Conservation (phyloP, 2,113 vertebrate species). For the Cinclus mexicanus region DNA sequence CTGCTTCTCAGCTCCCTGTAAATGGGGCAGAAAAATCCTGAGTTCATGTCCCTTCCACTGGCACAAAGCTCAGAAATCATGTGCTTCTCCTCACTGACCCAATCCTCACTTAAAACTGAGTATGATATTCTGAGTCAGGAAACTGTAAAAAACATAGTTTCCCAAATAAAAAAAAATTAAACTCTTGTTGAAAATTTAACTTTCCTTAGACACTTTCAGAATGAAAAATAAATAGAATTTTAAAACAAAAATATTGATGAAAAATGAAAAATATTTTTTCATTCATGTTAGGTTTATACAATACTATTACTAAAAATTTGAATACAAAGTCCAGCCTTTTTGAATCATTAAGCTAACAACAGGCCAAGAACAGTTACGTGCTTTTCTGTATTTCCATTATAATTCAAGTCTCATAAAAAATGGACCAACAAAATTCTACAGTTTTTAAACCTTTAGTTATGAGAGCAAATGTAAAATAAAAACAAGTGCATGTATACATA, state of each 20-base stretch:
- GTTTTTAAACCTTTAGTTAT: neutral
- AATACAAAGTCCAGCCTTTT: neutral
- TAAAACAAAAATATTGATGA: neutral
- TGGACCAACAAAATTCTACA: neutral
- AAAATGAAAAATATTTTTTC: neutral
- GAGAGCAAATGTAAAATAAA: neutral
- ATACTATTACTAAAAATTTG: neutral
- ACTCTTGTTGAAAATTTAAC: neutral
- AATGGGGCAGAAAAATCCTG: slow-evolving; percentile 15
- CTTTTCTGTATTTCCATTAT: neutral
- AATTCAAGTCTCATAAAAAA: neutral
- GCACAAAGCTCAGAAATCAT: neutral
- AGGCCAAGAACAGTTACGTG: neutral
- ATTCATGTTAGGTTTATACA: neutral
- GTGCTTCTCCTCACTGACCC: neutral
- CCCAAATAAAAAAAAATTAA: neutral
- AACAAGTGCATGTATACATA: neutral
- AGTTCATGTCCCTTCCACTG: neutral
- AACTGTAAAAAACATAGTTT: neutral
- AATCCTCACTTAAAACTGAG: neutral
- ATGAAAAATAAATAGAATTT: neutral
- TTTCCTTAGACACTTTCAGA: neutral
- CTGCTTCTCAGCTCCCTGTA: neutral
- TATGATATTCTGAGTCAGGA: neutral
- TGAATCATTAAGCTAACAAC: neutral